Base-by-base conservation (phyloP, 2,797 vertebrate species). In the Trachurus trachurus region DNA sequence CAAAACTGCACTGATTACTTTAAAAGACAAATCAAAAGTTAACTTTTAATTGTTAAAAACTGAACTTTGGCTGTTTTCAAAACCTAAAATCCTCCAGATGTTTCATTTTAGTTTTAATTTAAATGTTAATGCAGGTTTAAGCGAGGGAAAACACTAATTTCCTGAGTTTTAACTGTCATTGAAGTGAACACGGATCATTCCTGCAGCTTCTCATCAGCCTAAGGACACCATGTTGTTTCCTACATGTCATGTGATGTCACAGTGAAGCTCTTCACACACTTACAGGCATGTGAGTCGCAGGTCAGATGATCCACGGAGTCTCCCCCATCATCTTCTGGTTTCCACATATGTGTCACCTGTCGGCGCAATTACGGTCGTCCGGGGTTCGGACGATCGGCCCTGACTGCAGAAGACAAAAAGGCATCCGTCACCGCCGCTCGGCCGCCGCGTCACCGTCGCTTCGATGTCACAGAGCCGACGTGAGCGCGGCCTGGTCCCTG, bases 341-440 rank as follows among this genome's bases (percentile, higher is more conserved):
- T 93, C 93, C 88, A 87, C 92, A 82, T 81, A 77, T 70, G 85
- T 90, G 92, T 93, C 94, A 94, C 92, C 93, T 94, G 92, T 94
- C 93, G 79, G 76, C 19, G 62, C 82, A 63, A 94, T 94, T 93
- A 94, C 62, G 34, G 50, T 45, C 64, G 81, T 86, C 81, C 17
- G 5, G 42, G 0, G 82, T 79, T 85, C 76, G 1, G 49, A 13
- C 63, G 71, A 73, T 37, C 9, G 44, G 67, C 73, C 87, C 87
- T 87, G 91, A 93, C 92, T 83, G 86, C 61, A 13, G 53, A 34
- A 85, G 89, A 87, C 89, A 77, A 91, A 92, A 91, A 91, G 91
- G 83, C 90, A 81, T 86, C 93, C 87, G 84, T 94, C 93, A 92
- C 40, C 66, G 72, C 12, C 40, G 75, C 76, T 81, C 71, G 22